Base-by-base conservation (phyloP, 2,113 vertebrate species). In the Cebidichthys violaceus region DNA sequence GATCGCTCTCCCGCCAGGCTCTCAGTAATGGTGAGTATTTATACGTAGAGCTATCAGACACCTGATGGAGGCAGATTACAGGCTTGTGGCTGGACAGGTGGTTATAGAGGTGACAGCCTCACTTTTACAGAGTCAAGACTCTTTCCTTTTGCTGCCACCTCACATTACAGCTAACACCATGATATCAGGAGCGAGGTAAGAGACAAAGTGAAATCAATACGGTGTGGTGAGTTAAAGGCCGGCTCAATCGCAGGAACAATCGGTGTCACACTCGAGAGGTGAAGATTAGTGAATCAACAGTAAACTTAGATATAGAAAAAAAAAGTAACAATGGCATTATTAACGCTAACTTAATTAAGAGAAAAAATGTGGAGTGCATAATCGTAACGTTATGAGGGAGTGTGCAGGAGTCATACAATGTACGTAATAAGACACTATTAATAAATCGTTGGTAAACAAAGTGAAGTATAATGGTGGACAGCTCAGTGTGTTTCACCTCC, bases 1-100 rank as follows among this genome's bases (percentile, higher is more conserved):
- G 57, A 86, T 86, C 24, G 9, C 39, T 67, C 70, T 75, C 75
- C 69, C 74, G 31, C 70, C 75, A 71, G 54, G 50, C 64, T 80
- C 60, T 73, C 64, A 9, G 84, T 92, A 88, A 92, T 91, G 60
- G 83, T 24, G 64, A 82, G 88, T 92, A 91, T 92, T 92, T 92
- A 88, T 90, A 86, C 79, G 75, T 77, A 52, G 73, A 73, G 83
- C 83, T 61, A 73, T 88, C 85, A 85, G 83, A 86, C 85, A 83
- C 81, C 88, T 91, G 91, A 92, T 92, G 88, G 91, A 74, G 71
- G 83, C 57, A 86, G 81, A 93, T 91, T 91, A 79, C 89, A 90
- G 86, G 76, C 52, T 87, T 68, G 64, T 6, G 74, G 43, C 47
- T 76, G 61, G 70, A 70, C 62, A 83, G 81, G 85, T 70, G 64